phyloP scores from a whole-genome alignment of 2,113 vertebrate species.

The Cyrtonyx montezumae region DNA sequence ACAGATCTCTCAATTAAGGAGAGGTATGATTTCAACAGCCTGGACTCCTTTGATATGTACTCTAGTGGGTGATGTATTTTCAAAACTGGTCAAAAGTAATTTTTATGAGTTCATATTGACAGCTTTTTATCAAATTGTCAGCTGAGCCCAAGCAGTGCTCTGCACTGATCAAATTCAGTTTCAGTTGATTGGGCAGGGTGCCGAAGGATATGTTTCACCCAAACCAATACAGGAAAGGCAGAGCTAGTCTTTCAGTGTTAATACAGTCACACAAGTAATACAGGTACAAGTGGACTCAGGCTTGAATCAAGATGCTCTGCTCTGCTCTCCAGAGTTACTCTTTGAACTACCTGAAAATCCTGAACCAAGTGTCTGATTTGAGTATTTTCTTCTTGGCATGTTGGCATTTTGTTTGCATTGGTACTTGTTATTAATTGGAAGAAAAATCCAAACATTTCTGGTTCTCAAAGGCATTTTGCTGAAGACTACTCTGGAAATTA shows the following conservation, averaged over 20 bases:
- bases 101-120: neutral
- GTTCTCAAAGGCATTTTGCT: neutral
- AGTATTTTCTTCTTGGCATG: neutral
- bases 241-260: neutral
- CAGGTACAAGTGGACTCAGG: neutral
- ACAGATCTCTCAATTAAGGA: neutral
- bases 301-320: neutral
- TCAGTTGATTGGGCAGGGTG: neutral
- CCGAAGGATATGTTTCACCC: neutral
- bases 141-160: neutral
- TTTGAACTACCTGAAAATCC: neutral
- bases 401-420: neutral
- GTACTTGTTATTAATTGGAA: neutral
- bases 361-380: neutral
- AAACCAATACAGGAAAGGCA: neutral
- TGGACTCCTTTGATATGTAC: neutral
- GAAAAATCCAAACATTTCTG: neutral
- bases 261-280: neutral
- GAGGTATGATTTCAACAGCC: neutral
- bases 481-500: neutral
- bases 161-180: neutral
- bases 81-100: neutral
- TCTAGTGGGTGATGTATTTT: neutral
- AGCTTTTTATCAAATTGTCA: neutral
- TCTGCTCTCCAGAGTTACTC: neutral